Base-by-base conservation (phyloP, 2,113 vertebrate genomes). In the Percopsis transmontana region DNA sequence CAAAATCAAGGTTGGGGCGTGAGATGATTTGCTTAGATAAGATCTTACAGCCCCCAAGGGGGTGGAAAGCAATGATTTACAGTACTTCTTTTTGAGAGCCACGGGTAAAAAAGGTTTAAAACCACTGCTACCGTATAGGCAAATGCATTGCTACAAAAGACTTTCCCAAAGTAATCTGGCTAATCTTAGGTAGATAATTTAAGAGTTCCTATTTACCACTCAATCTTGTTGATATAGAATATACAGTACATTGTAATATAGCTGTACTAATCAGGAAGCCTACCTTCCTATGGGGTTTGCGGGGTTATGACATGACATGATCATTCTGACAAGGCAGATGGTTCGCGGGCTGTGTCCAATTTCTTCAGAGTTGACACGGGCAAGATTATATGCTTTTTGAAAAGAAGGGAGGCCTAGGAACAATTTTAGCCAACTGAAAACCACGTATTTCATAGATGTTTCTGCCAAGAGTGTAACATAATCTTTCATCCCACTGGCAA, bases 391-490 rank as follows among this genome's bases (percentile, higher is more conserved):
- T 66, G 72, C 66, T 71, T 89, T 91, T 83, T 67, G 68, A 83
- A 86, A 85, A 72, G 50, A 87, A 82, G 60, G 20, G 20, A 82
- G 48, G 59, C 82, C 74, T 84, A 71, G 76, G 86, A 77, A 82
- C 80, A 85, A 82, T 88, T 91, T 84, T 79, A 82, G 82, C 94
- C 94, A 92, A 93, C 90, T 91, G 89, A 92, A 92, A 92, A 94
- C 93, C 91, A 91, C 91, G 94, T 91, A 90, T 92, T 95, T 93
- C 91, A 94, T 76, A 80, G 68, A 85, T 83, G 72, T 80, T 90
- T 91, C 90, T 94, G 94, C 94, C 93, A 95, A 94, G 80, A 93
- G 86, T 83, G 93, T 93, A 96, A 96, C 93, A 92, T 91, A 94
- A 91, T 72, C 84, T 91, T 82, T 75, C 83, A 90, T 90, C 92